phyloP scores from a whole-genome alignment of 2,113 vertebrate genomes.

The Eulemur macaco region DNA sequence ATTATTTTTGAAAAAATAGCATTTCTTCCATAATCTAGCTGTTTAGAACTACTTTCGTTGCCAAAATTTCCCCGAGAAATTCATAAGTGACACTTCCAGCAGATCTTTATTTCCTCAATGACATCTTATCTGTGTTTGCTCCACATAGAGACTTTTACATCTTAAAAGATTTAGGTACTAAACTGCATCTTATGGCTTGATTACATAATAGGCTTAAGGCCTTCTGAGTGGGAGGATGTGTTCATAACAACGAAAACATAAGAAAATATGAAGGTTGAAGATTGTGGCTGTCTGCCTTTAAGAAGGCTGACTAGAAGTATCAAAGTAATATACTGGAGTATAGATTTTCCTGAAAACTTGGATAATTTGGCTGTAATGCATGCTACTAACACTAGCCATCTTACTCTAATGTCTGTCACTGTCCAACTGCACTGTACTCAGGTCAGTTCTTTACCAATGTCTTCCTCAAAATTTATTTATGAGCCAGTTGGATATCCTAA shows the following conservation, averaged over 20 bases:
- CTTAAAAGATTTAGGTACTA: not conserved
- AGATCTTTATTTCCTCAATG: not conserved
- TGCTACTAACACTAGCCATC: fast-evolving
- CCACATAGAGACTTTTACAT: not conserved
- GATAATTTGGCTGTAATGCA: not conserved
- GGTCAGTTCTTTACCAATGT: not conserved
- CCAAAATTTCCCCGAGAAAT: not conserved
- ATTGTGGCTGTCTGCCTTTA: not conserved
- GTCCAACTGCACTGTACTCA: not conserved
- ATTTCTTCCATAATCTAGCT: not conserved
- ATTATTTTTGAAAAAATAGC: not conserved
- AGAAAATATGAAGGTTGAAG: not conserved
- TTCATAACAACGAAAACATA: not conserved
- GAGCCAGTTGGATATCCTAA: not conserved
- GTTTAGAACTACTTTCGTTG: not conserved
- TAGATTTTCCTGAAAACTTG: not conserved
- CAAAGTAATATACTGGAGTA: not conserved
- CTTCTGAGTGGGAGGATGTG: not conserved
- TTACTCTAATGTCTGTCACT: no score
- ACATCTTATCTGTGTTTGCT: not conserved
- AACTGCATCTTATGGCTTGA: not conserved
- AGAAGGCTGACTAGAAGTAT: not conserved
- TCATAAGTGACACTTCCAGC: not conserved
- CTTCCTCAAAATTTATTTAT: not conserved
- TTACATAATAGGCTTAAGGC: not conserved